Conservation (phyloP, 2,113 vertebrate genomes). For the Isurus oxyrinchus region DNA sequence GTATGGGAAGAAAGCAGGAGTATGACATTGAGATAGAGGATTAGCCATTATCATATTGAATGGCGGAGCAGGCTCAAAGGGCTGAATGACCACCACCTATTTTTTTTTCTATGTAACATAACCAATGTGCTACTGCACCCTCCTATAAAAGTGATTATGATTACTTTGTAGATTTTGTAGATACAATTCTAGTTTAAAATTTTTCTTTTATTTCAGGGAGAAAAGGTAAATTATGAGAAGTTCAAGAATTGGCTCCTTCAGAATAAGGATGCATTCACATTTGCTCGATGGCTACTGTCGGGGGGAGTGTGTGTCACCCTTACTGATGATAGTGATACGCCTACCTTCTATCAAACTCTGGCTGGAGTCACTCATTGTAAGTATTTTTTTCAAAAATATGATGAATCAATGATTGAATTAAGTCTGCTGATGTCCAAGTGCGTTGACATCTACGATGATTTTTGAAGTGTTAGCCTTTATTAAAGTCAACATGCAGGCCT, state of each 20-base stretch:
- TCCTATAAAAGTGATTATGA: not conserved
- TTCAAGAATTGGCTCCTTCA: slow-evolving; percentile 90
- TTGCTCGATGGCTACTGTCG: slow-evolving; percentile 93
- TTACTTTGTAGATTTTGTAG: not conserved
- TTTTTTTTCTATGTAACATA: too few relatives aligned
- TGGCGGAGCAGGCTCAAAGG: too few relatives aligned
- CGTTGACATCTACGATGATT: not conserved
- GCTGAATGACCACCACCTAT: too few relatives aligned
- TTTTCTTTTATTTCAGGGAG: slow-evolving; percentile 64
- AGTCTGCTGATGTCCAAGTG: not conserved
- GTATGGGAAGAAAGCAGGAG: too few relatives aligned
- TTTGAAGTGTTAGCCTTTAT: not conserved
- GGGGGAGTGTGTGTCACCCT: slow-evolving; percentile 92
- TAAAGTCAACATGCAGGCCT: not conserved
- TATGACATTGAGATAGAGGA: too few relatives aligned
- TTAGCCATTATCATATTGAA: too few relatives aligned
- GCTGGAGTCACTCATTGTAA: slow-evolving; percentile 97
- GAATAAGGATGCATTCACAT: slow-evolving; percentile 94
- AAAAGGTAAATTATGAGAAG: slow-evolving; percentile 95
- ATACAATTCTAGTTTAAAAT: not conserved
- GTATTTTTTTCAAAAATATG: slow-evolving; percentile 46
- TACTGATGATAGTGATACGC: slow-evolving; percentile 95
- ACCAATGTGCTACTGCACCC: not conserved
- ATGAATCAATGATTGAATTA: not conserved
- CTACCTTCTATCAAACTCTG: slow-evolving; percentile 97